Conservation (phyloP, 2,113 vertebrate genomes). For the Oceanodroma tethys region DNA sequence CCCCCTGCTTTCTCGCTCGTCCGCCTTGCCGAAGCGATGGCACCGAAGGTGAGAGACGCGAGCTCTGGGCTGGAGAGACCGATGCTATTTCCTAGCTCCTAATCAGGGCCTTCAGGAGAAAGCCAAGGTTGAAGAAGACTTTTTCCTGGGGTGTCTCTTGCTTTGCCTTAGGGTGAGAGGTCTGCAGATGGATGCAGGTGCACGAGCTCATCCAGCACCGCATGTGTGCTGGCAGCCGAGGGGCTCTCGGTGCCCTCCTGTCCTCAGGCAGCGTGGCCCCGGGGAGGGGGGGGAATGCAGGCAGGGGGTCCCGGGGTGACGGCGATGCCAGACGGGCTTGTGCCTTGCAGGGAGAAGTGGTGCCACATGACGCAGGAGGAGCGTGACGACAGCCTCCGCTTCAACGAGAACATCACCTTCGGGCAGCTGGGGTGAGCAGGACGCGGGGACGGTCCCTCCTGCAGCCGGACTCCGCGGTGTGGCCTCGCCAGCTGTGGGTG, state of each 20-base stretch:
- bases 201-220: neutral
- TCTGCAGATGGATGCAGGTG: fast-evolving
- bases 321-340: neutral
- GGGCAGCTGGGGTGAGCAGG: slow-evolving; percentile 91
- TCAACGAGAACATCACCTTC: slow-evolving; percentile 96
- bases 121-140: neutral
- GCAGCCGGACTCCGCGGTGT: neutral
- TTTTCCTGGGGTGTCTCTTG: neutral
- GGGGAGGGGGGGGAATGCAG: neutral
- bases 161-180: neutral
- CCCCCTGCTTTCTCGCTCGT: neutral
- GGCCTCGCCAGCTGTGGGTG: neutral
- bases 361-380: slow-evolving; percentile 97
- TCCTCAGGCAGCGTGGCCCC: neutral
- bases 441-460: fast-evolving
- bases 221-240: neutral
- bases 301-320: neutral
- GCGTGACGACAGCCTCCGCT: slow-evolving; percentile 87
- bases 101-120: neutral
- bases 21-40: neutral
- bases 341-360: slow-evolving; percentile 90
- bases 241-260: neutral
- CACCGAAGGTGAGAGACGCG: fast-evolving
- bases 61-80: neutral
- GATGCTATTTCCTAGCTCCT: neutral